Percentiles rank a stretch among this genome's conserved stretches.
These are phyloP conservation scores for Heliconius cydno DNA, from an alignment of 2,888 invertebrate genomes.

Conservation along the genomic window DNA sequence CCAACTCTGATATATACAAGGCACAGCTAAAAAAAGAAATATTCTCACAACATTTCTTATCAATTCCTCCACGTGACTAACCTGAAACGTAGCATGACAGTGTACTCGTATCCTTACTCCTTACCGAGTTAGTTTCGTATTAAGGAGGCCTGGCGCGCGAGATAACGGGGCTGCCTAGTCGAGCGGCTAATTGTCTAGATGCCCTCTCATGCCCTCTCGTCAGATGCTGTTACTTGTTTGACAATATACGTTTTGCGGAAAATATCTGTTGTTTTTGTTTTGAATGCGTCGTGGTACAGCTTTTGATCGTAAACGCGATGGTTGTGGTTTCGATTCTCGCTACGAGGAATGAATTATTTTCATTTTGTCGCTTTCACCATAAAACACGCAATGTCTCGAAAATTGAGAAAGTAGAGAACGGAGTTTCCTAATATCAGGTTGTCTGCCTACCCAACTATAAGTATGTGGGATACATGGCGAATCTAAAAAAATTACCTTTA, in stretches of 20 bases:
- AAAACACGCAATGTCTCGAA: too few species aligned
- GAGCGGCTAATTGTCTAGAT: slow-evolving; percentile 72
- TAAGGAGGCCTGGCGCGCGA: slow-evolving; percentile 70
- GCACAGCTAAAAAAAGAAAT: too few species aligned
- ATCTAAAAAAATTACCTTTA: too few species aligned
- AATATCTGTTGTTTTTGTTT: slow-evolving; percentile 20
- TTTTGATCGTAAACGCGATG: too few species aligned
- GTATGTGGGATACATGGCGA: too few species aligned
- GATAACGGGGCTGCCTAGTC: slow-evolving; percentile 68
- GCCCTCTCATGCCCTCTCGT: slow-evolving; percentile 49
- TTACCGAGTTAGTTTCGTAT: slow-evolving; percentile 63
- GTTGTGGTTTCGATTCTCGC: too few species aligned
- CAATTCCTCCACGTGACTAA: background rate
- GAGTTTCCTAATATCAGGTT: too few species aligned
- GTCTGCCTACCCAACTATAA: too few species aligned
- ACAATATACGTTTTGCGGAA: slow-evolving; percentile 35
- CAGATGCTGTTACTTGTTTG: slow-evolving; percentile 42
- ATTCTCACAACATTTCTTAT: background rate
- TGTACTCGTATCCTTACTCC: slow-evolving; percentile 37
- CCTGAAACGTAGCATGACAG: slow-evolving; percentile 3
- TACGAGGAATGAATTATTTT: too few species aligned
- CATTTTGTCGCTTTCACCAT: too few species aligned
- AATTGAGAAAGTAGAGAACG: too few species aligned
- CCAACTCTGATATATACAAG: too few species aligned
- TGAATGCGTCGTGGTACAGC: background rate